Conservation (phyloP, 2,888 invertebrate species). For the Mamestra brassicae region DNA sequence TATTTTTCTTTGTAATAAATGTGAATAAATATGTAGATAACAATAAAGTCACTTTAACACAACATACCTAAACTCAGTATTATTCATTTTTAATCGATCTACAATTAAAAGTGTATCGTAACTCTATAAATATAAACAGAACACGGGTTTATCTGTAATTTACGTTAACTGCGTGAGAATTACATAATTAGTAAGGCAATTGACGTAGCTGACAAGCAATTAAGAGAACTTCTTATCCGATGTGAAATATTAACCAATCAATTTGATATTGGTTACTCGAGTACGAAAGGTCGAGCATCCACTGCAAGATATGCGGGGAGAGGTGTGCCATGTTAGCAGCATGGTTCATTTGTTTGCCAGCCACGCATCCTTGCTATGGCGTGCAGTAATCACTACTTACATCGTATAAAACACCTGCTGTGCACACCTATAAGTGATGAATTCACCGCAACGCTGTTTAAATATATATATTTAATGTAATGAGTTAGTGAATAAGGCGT, state of each 20-base stretch:
- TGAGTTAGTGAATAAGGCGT: too few species aligned
- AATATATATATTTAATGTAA: too few species aligned
- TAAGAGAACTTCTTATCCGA: slow-evolving; percentile 33
- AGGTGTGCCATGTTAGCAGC: too few species aligned
- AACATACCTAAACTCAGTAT: background rate
- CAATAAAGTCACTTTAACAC: background rate
- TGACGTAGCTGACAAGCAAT: slow-evolving; percentile 45
- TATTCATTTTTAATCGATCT: slow-evolving; percentile 9
- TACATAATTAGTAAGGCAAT: slow-evolving; percentile 26
- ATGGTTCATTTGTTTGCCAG: background rate
- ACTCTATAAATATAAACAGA: slow-evolving; percentile 25
- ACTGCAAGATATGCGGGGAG: background rate
- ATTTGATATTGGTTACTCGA: background rate
- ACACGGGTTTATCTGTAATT: slow-evolving; percentile 26
- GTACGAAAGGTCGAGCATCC: slow-evolving; percentile 1
- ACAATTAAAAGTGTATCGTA: slow-evolving; percentile 24
- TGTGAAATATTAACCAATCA: slow-evolving; percentile 37
- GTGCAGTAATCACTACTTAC: too few species aligned
- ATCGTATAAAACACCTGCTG: too few species aligned
- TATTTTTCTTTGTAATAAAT: background rate
- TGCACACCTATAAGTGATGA: too few species aligned
- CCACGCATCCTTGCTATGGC: too few species aligned
- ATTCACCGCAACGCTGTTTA: too few species aligned
- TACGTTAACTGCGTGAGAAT: slow-evolving; percentile 21
- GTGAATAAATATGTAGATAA: background rate